Percentiles rank a stretch among this genome's conserved stretches.
Evolutionary conservation across 2,888 invertebrate species (phyloP).

Genomic region (Diarsia mendica): DNA sequence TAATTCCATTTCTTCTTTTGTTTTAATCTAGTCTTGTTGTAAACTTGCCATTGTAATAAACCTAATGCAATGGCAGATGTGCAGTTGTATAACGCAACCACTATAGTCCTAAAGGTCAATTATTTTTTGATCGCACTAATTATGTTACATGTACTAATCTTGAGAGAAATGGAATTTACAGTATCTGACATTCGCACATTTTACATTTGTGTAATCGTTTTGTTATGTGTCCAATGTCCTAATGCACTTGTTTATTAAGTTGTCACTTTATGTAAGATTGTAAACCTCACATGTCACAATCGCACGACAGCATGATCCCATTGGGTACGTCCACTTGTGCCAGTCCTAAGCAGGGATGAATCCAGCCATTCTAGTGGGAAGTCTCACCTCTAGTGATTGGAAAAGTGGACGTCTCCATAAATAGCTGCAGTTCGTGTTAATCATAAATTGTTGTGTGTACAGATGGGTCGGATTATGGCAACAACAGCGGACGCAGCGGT

Average conservation of each 20-base stretch:
- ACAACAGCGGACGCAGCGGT: constrained; percentile 70
- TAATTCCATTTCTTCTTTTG: constrained; percentile 59
- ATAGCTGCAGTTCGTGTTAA: constrained; percentile 50
- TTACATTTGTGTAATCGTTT: constrained; percentile 54
- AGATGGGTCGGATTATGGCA: constrained; percentile 73
- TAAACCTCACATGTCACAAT: constrained; percentile 53
- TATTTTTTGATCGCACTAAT: not conserved
- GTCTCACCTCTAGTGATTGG: not conserved
- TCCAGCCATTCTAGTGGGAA: not conserved
- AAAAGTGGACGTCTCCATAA: constrained; percentile 30
- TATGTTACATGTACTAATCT: not conserved
- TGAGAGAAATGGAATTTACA: constrained; percentile 33
- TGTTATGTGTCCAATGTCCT: constrained; percentile 62
- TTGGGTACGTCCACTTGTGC: constrained; percentile 21
- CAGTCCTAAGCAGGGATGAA: not conserved
- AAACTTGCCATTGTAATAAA: no score
- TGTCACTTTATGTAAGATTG: constrained; percentile 38
- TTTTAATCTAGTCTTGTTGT: not conserved
- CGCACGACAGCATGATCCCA: constrained; percentile 37
- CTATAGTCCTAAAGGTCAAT: not conserved
- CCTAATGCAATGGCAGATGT: not conserved
- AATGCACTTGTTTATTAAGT: constrained; percentile 59
- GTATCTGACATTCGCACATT: constrained; percentile 50
- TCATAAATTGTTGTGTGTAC: constrained; percentile 61
- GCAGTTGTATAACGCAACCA: not conserved